phyloP scores from a whole-genome alignment of 2,888 invertebrate genomes.

The Tinea trinotella region DNA sequence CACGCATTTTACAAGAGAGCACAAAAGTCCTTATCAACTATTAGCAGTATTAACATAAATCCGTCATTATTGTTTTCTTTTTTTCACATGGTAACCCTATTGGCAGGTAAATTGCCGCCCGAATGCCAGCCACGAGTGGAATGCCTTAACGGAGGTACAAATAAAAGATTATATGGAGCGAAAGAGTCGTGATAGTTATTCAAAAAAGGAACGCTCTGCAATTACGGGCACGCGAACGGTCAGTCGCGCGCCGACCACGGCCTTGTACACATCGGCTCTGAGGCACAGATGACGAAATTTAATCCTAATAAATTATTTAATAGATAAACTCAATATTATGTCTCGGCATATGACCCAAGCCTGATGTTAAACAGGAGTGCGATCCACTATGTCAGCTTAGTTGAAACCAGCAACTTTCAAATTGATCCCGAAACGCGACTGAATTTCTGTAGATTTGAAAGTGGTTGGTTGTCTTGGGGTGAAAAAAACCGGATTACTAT shows the following conservation, averaged over 20 bases:
- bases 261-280: constrained; percentile 37
- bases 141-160: constrained; percentile 31
- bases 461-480: no score
- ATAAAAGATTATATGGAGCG: constrained; percentile 61
- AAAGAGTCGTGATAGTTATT: constrained; percentile 71
- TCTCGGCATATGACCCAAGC: no score
- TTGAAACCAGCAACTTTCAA: no score
- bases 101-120: constrained; percentile 50
- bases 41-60: not conserved
- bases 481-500: no score
- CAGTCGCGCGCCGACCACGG: constrained; percentile 59
- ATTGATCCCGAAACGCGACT: no score
- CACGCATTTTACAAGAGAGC: not conserved
- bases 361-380: no score
- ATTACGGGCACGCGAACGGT: constrained; percentile 69
- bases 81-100: constrained; percentile 26
- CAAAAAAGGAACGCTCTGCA: constrained; percentile 65
- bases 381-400: no score
- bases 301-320: not conserved
- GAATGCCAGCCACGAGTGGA: constrained; percentile 47
- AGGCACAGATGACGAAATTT: constrained; percentile 22
- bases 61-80: not conserved
- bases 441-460: no score
- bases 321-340: not conserved
- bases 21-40: not conserved